These are phyloP conservation scores for Scaeva pyrastri DNA, from an alignment of 2,888 invertebrate genomes.

Conservation along the genomic window DNA sequence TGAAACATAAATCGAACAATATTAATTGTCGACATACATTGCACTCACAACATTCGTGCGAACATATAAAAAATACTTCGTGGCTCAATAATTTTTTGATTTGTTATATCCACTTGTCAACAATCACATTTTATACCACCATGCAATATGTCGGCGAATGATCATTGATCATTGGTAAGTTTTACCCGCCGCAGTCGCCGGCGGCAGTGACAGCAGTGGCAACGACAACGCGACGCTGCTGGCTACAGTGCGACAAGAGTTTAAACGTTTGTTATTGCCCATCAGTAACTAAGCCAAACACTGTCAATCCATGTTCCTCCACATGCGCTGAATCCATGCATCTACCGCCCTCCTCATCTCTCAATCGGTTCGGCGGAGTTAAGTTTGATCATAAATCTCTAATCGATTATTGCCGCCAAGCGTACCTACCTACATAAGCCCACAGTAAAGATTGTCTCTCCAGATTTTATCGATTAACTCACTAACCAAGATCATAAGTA, in stretches of 20 bases:
- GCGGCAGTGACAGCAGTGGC: not conserved
- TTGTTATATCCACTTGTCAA: constrained; percentile 66
- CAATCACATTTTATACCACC: constrained; percentile 45
- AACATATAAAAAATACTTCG: constrained; percentile 7
- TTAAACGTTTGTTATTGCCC: constrained; percentile 71
- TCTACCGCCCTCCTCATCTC: not conserved
- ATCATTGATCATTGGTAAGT: constrained; percentile 64
- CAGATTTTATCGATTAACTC: constrained; percentile 68
- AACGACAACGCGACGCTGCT: not conserved
- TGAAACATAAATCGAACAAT: not conserved
- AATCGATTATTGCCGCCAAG: constrained; percentile 52
- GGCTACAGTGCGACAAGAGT: constrained; percentile 52
- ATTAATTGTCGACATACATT: not conserved
- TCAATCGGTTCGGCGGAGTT: not conserved
- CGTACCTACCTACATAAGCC: not conserved
- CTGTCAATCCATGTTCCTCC: constrained; percentile 42
- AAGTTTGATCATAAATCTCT: constrained; percentile 67
- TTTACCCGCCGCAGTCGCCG: constrained; percentile 11
- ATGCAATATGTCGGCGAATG: constrained; percentile 61
- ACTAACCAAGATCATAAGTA: constrained; percentile 31
- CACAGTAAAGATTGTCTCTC: not conserved
- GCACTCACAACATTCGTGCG: constrained; percentile 20
- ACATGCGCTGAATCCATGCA: not conserved
- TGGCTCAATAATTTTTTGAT: constrained; percentile 56
- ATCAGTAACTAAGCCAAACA: constrained; percentile 57